A percentile compares a stretch with the other conserved stretches of the same genome.
Evolutionary conservation across 2,113 vertebrate species (phyloP).

Genomic region (Chunga burmeisteri): DNA sequence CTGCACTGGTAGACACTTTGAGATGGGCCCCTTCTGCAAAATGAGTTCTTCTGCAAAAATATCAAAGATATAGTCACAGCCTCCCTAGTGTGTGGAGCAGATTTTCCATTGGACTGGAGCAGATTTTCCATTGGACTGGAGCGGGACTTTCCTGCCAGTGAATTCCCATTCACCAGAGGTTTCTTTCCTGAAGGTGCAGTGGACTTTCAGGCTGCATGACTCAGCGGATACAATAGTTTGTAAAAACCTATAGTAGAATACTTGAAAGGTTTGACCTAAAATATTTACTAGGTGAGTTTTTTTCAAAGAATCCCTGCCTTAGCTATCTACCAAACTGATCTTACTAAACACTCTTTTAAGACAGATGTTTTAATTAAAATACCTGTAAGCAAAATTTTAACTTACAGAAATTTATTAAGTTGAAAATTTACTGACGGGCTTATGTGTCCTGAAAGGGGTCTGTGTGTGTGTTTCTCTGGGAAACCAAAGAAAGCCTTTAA

Average conservation of each 20-base stretch:
- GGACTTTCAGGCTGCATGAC: neutral
- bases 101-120: neutral
- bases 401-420: neutral
- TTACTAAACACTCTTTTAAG: neutral
- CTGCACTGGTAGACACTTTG: neutral
- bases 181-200: neutral
- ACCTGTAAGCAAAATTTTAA: neutral
- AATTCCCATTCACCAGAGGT: neutral
- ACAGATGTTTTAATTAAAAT: neutral
- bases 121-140: neutral
- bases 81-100: neutral
- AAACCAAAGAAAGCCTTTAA: neutral
- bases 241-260: neutral
- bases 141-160: neutral
- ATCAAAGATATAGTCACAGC: neutral
- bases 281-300: neutral
- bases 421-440: neutral
- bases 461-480: neutral
- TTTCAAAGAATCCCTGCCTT: neutral
- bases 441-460: neutral
- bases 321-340: neutral
- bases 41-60: neutral
- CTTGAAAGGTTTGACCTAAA: neutral
- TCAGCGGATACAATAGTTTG: neutral
- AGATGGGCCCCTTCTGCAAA: neutral